These are phyloP conservation scores for Macrotus californicus DNA, from an alignment of 2,113 vertebrate species.

Conservation along the genomic window DNA sequence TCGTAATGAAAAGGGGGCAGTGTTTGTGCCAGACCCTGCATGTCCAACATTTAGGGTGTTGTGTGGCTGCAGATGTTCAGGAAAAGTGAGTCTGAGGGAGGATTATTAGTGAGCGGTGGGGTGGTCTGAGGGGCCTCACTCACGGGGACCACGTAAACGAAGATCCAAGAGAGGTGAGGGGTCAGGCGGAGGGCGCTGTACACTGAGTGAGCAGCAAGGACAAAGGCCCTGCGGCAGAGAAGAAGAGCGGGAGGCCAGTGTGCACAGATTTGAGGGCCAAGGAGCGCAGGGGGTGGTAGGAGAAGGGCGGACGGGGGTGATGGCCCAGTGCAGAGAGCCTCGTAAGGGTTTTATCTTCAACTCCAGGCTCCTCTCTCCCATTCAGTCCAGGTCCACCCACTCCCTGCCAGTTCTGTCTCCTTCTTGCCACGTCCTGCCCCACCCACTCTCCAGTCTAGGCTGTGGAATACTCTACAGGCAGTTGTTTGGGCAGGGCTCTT, in stretches of 20 bases:
- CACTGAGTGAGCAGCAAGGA: neutral
- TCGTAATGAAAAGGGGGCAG: no score
- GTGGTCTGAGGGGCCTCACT: neutral
- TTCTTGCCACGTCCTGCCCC: accelerated
- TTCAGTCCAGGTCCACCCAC: neutral
- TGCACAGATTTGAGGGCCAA: neutral
- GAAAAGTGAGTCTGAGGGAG: neutral
- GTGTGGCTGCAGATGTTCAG: neutral
- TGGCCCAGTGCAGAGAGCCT: neutral
- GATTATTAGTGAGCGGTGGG: neutral
- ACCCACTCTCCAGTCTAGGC: no score
- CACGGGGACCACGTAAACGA: neutral
- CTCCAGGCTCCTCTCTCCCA: neutral
- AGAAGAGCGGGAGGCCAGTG: neutral
- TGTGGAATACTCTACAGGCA: neutral
- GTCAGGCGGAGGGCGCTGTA: neutral
- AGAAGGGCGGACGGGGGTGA: neutral
- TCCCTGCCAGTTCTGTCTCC: no score
- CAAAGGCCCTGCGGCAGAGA: neutral
- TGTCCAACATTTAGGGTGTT: neutral
- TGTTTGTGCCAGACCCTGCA: neutral
- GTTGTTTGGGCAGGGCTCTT: neutral
- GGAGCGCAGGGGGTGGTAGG: neutral
- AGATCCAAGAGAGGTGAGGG: neutral
- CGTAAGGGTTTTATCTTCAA: neutral